Percentiles rank a stretch among this genome's conserved stretches.
Evolutionary conservation across 2,797 vertebrate genomes (phyloP).

Genomic region (Hozukius guyotensis): DNA sequence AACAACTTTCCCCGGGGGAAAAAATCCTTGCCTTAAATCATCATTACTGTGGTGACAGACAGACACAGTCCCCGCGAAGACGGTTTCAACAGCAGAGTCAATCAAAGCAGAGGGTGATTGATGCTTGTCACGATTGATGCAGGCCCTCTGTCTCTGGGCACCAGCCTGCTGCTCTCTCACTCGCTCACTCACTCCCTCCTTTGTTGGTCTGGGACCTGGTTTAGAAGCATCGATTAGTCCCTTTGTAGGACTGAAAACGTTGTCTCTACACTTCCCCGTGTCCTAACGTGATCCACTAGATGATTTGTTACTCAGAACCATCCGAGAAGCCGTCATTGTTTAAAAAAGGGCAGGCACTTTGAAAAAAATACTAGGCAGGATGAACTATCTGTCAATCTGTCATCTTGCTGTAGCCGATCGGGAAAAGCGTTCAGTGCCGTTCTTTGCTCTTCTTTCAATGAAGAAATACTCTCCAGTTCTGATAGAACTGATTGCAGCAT

Average conservation of each 20-base stretch:
- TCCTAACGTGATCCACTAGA: not conserved
- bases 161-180: slow-evolving; percentile 13
- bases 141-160: slow-evolving; percentile 39
- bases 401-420: no score
- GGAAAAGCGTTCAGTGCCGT: no score
- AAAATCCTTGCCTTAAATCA: slow-evolving; percentile 58
- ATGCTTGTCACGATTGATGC: slow-evolving; percentile 60
- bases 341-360: no score
- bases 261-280: not conserved
- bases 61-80: slow-evolving; percentile 38
- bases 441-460: no score
- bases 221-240: slow-evolving; percentile 46
- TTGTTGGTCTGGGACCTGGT: slow-evolving; percentile 30
- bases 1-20: slow-evolving; percentile 48
- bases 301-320: accelerated
- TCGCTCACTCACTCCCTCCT: slow-evolving; percentile 13
- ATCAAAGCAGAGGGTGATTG: slow-evolving; percentile 67
- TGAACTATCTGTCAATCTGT: no score
- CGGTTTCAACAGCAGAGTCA: slow-evolving; percentile 52
- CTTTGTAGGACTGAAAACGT: slow-evolving; percentile 20
- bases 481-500: no score
- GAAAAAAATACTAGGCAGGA: no score
- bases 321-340: no score
- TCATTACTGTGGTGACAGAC: slow-evolving; percentile 58
- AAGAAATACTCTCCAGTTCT: no score